Base-by-base conservation (phyloP, 2,888 invertebrate genomes). In the Hipparchia sbordonii region DNA sequence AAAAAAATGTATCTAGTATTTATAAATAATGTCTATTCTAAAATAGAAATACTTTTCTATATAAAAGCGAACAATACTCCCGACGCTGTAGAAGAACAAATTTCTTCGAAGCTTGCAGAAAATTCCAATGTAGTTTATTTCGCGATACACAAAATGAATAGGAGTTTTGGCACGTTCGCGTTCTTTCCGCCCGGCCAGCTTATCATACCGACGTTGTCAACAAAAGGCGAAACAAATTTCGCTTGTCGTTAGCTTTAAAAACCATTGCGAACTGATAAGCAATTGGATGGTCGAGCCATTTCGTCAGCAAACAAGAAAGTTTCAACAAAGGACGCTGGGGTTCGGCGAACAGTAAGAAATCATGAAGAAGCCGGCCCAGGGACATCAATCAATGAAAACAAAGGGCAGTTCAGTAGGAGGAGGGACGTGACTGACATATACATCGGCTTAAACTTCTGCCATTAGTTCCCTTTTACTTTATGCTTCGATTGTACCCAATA, bases 81-180 rank as follows among this genome's bases (percentile, higher is more conserved):
- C 59, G 39, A 33, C 33, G 46, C 61, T 45, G 51, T 69, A 52
- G 46, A 60, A 39, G 57, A 69, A 52, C 69, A 23, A 66, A 66
- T 71, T 66, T 46, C 59, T 56, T 62, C 56, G 10, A 66, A 67
- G 48, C 52, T 67, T 67, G 39, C 71, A 70, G 66, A 71, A 65
- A 71, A 71, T 66, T 69, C 56, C 66, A 72, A 65, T 79, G 80
- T 78, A 83, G 81, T 82, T 82, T 82, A 85, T 87, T 85, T 84
- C 82, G 78, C 81, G 84, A 85, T 84, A 70, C 70, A 70, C 82
- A 84, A 83, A 85, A 81, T 83, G 80, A 81, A 82, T 82, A 79
- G 84, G 82, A 80, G 83, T 85, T 87, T 88, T 86, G 88, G 87
- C 88, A 88, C 87, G 84, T 80, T 77, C 81, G 77, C 78, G 79